Base-by-base conservation (phyloP, 2,888 invertebrate species). In the Lithosia quadra region DNA sequence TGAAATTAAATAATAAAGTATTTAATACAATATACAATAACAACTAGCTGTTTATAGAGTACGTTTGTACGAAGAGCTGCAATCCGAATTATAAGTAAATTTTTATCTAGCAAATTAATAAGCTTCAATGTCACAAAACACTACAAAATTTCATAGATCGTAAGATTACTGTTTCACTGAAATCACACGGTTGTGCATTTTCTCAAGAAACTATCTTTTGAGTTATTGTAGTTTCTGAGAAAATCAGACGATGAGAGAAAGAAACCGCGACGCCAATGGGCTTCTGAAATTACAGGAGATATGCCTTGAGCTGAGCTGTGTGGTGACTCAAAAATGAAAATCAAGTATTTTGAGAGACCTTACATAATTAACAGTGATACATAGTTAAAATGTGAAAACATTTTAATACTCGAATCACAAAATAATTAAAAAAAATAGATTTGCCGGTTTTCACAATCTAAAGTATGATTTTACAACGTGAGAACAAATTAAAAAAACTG, bases 91-190 rank as follows among this genome's bases (percentile, higher is more conserved):
- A 63, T 7, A 28, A 2, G 28, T 39, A 21, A n/a, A n/a, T n/a
- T n/a, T n/a, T 39, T 67, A 67, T 56, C 39, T 63, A 53, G 36
- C 33, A n/a, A 28, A 15, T 13, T 33, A 58, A 18, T n/a, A 18
- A 58, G 11, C 49, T 0, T 36, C 59, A 18, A 65, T 24, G 67
- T 36, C 49, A 49, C 60, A 60, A 62, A 63, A n/a, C 56, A 65
- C 58, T 75, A 68, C 64, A 56, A 39, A 55, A 36, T 64, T 28
- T 63, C n/a, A 39, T 22, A 10, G 55, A 68, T 70, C 60, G 71
- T 72, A 73, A 62, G 39, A 75, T 75, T 77, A 63, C 73, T 70
- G 64, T 68, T 73, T 70, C 22, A 36, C 18, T 49, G 49, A 49
- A 49, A 49, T 49, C 49, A 7, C 49, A 49, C n/a, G 8, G 49